A percentile compares a stretch with the other conserved stretches of the same genome.
Evolutionary conservation across 1,140 invertebrate species (phyloP).

Genomic region (Melipona quadrifasciata): DNA sequence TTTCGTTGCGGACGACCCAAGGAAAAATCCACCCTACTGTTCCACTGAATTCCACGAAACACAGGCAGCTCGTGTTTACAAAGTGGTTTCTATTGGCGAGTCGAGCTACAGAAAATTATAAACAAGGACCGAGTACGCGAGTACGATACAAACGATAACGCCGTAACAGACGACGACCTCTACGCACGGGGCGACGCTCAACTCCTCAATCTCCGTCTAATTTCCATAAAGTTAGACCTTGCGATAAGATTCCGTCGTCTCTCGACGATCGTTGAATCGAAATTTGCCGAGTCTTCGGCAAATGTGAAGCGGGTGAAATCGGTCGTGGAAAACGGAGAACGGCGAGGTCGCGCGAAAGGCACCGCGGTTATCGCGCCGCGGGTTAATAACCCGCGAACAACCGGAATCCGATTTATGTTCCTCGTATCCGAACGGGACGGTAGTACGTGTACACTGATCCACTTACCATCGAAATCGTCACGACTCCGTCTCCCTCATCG

Average conservation of each 20-base stretch:
- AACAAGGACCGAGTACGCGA: not conserved
- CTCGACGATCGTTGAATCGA: not conserved
- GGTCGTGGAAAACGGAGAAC: not conserved
- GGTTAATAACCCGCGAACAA: not conserved
- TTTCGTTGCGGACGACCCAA: not conserved
- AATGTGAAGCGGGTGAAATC: too few species aligned
- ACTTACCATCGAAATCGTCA: constrained; percentile 28
- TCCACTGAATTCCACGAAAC: not conserved
- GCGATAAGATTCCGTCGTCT: not conserved
- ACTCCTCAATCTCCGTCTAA: not conserved
- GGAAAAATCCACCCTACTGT: not conserved
- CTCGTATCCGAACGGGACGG: too few species aligned
- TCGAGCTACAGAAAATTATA: not conserved
- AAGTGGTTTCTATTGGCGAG: not conserved
- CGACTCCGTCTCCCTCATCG: not conserved
- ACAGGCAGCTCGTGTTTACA: not conserved
- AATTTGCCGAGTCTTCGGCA: not conserved
- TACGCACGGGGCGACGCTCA: not conserved
- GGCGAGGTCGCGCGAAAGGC: not conserved
- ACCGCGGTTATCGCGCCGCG: not conserved
- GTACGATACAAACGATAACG: not conserved
- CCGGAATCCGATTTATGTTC: not conserved
- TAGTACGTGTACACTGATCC: not conserved
- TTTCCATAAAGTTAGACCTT: not conserved
- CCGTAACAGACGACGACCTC: not conserved